Evolutionary conservation across 2,113 vertebrate species (phyloP), one percentile per base, ranked within the genome.

Genomic region (Barbus barbus): DNA sequence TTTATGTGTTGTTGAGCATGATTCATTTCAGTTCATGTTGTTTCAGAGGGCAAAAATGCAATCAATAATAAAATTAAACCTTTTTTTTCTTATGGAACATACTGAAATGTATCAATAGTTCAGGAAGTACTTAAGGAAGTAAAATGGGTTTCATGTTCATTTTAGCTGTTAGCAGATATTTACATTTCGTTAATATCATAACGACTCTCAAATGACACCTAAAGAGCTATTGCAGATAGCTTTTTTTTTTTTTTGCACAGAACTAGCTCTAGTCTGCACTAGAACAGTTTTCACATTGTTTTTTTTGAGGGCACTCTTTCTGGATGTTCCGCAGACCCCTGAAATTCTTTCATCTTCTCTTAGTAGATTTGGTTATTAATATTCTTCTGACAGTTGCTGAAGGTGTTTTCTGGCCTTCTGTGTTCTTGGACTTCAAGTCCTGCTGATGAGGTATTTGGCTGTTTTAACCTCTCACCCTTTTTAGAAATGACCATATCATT

Each of bases 171-270:
- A 90, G 79, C 84, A 87, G 85, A 91, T 93, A 91, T 93, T 94
- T 94, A 94, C 93, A 92, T 90, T 92, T 88, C 90, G 85, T 89
- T 89, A n/a, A n/a, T n/a, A n/a, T n/a, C n/a, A n/a, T n/a, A n/a
- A n/a, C n/a, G n/a, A 41, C 67, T 36, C 33, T 71, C 20, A 12
- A 38, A 38, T 41, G 22, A 72, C 33, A 13, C 2, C 20, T 71
- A 6, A 22, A 65, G 63, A 20, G 63, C 3, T 11, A 11, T 67
- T 36, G 4, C 31, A 36, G 33, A n/a, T n/a, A n/a, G n/a, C 0
- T 5, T 36, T 11, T 12, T 22, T 33, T 3, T 36, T 51, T 69
- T 36, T 48, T 72, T 72, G 5, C 20, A 71, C 67, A 41, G 13
- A 71, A 41, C 33, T 41, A n/a, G 20, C 28, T 67, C 63, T 67